Evolutionary conservation across 1,140 invertebrate species (phyloP), one percentile per base, ranked within the genome.

Genomic region (Coelopa frigida): DNA sequence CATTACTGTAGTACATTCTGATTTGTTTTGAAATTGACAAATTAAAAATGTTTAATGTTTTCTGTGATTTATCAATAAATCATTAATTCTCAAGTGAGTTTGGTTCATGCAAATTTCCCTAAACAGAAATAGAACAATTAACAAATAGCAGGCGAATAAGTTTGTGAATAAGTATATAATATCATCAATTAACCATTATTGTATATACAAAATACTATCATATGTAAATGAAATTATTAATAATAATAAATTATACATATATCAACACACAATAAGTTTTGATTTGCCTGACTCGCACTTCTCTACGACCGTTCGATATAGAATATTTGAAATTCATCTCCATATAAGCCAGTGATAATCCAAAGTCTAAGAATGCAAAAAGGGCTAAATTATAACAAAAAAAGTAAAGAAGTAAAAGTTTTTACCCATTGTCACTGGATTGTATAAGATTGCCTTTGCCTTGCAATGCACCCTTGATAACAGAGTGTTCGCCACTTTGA

Each of bases 301-400:
- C n/a, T n/a, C n/a, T n/a, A n/a, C n/a, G n/a, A n/a, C n/a, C n/a
- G n/a, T 20, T 51, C 45, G 12, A 48, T 10, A 14, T 60, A 60
- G 17, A 66, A 66, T 46, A 66, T 54, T 41, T 66, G 62, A 36
- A 65, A 65, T 26, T 66, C 62, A 23, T 55, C 44, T n/a, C 46
- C 54, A 31, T 66, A 66, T 5, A 66, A 54, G 6, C 62, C 62
- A 15, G 62, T 54, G 6, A 66, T 53, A 22, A 66, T 18, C 62
- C 62, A 66, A 40, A 53, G 54, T 5, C 61, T 64, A 45, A 2
- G 56, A 57, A 23, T 17, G 11, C 29, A 22, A 22, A 29, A 11
- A 21, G 23, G 21, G 36, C 20, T 32, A 27, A n/a, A 38, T 44
- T 32, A 24, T 27, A 39, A 22, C 12, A 33, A 24, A 3, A 22